Base-by-base conservation (phyloP, 2,797 vertebrate species). In the Florisuga fusca region DNA sequence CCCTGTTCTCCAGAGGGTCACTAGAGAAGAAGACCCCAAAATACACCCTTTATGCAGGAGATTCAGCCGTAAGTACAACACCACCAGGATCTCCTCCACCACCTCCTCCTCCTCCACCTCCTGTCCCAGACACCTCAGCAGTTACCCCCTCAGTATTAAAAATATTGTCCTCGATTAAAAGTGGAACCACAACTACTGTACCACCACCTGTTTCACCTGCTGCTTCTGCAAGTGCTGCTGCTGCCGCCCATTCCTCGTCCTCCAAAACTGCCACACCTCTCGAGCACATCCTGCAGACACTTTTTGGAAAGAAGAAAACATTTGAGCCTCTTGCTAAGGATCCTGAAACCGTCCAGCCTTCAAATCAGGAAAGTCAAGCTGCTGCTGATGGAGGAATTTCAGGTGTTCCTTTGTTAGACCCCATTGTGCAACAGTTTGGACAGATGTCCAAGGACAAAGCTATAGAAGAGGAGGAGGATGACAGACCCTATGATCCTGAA, bases 401-500 rank as follows among this genome's bases (percentile, higher is more conserved):
- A 3, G 94, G 98, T 1, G 95, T 94, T 41, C 98, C 98, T 33
- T 73, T 99, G 55, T 87, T 99, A 15, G 99, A 99, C 92, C 99
- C 99, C 58, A 99, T 99, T 27, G 99, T 99, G 54, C 98, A 99
- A 73, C 99, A 99, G 90, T 99, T 99, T 27, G 99, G 99, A 36
- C 98, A 99, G 93, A 98, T 98, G 96, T 98, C 98, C 2, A 99
- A 98, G 96, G 98, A 99, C 38, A 98, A 97, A 91, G 95, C 96
- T 16, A 78, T 98, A 57, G 98, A 98, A 41, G 98, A 99, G 55
- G 98, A 98, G 89, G 98, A 99, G 68, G 99, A 99, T 53, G 99
- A 99, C 92, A 97, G 99, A 62, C 99, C 99, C 0, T 99, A 99
- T 25, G 99, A 99, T 96, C 99, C 99, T 16, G 99, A 99, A 89